Evolutionary conservation across 2,888 invertebrate species (phyloP).

Genomic region (Eudasyphora cyanicolor): DNA sequence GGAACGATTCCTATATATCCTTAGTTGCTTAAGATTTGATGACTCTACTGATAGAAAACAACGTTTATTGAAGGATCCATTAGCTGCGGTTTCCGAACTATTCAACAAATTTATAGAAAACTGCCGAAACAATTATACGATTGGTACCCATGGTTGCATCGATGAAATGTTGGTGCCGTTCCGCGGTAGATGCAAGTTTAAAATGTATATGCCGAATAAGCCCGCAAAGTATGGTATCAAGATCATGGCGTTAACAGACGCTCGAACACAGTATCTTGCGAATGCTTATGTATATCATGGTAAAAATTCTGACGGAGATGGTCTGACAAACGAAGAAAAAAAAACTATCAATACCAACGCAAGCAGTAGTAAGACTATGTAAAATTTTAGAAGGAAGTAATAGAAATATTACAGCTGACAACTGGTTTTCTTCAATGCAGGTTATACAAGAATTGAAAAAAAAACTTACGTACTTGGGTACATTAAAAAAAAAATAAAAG

Average conservation of each 20-base stretch:
- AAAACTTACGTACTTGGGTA: conserved; percentile 52
- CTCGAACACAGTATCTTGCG: too few relatives aligned
- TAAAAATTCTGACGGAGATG: conserved; percentile 57
- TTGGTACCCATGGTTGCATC: too few relatives aligned
- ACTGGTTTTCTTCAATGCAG: conserved; percentile 61
- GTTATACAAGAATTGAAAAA: conserved; percentile 50
- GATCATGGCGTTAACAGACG: conserved; percentile 57
- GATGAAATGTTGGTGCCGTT: conserved; percentile 65
- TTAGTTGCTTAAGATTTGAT: too few relatives aligned
- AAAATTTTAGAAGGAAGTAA: conserved; percentile 58
- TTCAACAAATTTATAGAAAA: too few relatives aligned
- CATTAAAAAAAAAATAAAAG: conserved; percentile 51
- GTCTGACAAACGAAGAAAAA: conserved; percentile 53
- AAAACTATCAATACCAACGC: conserved; percentile 52
- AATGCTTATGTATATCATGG: conserved; percentile 59
- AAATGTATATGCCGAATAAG: conserved; percentile 64
- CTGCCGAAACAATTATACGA: too few relatives aligned
- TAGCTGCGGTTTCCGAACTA: too few relatives aligned
- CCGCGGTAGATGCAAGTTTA: conserved; percentile 64
- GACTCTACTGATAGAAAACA: too few relatives aligned
- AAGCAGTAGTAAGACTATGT: conserved; percentile 49
- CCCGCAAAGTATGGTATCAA: conserved; percentile 65
- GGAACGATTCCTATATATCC: too few relatives aligned
- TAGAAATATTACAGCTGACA: conserved; percentile 64
- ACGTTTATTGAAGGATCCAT: too few relatives aligned